phyloP scores from a whole-genome alignment of 2,797 vertebrate species.

The Xenopus petersii region DNA sequence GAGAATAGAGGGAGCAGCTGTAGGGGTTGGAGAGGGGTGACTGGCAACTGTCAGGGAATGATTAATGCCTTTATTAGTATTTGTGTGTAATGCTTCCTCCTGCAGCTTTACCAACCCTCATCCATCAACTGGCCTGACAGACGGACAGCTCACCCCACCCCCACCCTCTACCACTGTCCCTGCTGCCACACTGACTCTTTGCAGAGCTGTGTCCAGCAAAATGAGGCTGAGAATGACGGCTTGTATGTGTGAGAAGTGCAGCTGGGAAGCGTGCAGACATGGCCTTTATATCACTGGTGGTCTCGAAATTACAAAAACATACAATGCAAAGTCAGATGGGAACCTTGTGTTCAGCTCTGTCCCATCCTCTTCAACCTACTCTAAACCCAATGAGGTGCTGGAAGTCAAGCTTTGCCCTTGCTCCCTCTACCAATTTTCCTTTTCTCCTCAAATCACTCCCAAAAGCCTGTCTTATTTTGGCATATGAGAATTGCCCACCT shows the following conservation, averaged over 20 bases:
- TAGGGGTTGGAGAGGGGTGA: conserved; percentile 43
- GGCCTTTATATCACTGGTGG: not conserved
- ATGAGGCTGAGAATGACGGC: not conserved
- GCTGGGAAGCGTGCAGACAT: not conserved
- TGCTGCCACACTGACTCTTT: conserved; percentile 9
- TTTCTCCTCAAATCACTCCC: too few relatives aligned
- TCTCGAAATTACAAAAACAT: not conserved
- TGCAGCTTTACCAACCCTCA: conserved; percentile 39
- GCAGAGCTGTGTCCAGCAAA: not conserved
- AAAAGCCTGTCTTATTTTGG: too few relatives aligned
- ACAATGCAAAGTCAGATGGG: not conserved
- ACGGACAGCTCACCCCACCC: conserved; percentile 16
- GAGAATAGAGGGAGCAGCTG: conserved; percentile 37
- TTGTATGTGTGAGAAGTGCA: not conserved
- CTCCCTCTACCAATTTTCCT: not conserved
- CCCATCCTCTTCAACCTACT: not conserved
- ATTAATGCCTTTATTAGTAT: conserved; percentile 49
- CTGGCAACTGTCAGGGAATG: conserved; percentile 47
- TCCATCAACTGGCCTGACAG: conserved; percentile 33
- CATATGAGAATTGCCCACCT: too few relatives aligned
- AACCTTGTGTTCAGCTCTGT: not conserved
- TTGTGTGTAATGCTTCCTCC: conserved; percentile 45
- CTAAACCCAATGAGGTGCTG: not conserved
- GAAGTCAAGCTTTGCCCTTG: not conserved
- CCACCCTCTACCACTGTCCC: not conserved